Evolutionary conservation across 1,140 invertebrate genomes (phyloP), one percentile per base, ranked within the genome.

Genomic region (Panagrolaimus sp.): DNA sequence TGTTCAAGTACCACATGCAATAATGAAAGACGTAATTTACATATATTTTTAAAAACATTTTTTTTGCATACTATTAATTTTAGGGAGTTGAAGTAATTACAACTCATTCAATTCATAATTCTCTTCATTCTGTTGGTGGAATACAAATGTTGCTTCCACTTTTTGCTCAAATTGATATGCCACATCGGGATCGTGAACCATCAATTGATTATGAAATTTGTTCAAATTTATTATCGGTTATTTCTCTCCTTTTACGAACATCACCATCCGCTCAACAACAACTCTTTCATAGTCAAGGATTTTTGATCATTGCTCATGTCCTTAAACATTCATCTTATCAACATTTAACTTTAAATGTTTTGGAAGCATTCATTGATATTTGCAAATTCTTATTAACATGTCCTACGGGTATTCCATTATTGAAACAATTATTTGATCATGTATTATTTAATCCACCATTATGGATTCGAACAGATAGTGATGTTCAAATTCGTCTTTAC

Each of bases 61-160:
- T 16, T 16, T 66, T 75, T 67, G 68, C 57, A 68, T 67, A 71
- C 13, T 14, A 16, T 11, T 67, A 51, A n/a, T 87, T 87, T 61
- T 84, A 96, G 92, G 93, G 96, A 83, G 95, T 98, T 71, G 97
- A 97, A 88, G 93, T 96, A 73, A 92, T 99, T 70, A 92, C 96
- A 79, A 98, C 95, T 67, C 92, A 97, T 87, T 97, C 95, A 74
- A 97, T 99, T 85, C 93, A 98, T 85, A 94, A 92, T 86, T 97
- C 94, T 7, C 87, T 99, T 72, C 96, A 98, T 86, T 98, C 95
- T 44, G 92, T 99, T 81, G 96, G 96, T 68, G 96, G 96, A 65
- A 94, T 98, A 78, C 93, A 98, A 88, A 93, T 98, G 78, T 86
- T 98, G 70, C 96, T 98, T 85, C 96, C 96, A 67, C 87, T 99